phyloP scores from a whole-genome alignment of 2,113 vertebrate species.

The Machaerirhynchus nigripectus region DNA sequence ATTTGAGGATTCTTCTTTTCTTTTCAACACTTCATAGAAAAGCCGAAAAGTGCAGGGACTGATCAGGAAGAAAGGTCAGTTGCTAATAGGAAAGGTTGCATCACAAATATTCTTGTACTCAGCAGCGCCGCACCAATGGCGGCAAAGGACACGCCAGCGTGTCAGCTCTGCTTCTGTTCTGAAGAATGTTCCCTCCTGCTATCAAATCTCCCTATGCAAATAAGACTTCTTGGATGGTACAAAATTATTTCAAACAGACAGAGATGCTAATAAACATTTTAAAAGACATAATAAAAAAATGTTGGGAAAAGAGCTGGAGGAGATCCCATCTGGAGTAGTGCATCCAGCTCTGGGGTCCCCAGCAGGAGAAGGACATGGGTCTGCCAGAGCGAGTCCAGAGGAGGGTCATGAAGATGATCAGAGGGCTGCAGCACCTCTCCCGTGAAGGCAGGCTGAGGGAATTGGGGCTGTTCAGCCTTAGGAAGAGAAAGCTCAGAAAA shows the following conservation, averaged over 20 bases:
- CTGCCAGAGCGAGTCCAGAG: background rate
- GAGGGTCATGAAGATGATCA: background rate
- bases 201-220: background rate
- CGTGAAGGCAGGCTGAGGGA: background rate
- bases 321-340: background rate
- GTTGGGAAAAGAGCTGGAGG: background rate
- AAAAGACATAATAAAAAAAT: background rate
- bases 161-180: background rate
- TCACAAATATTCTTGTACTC: background rate
- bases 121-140: fast-evolving
- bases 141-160: background rate
- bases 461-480: background rate
- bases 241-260: background rate
- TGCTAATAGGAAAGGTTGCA: slow-evolving; percentile 13
- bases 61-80: slow-evolving; percentile 20
- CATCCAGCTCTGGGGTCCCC: too few species aligned
- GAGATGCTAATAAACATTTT: background rate
- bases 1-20: background rate
- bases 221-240: background rate
- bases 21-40: background rate
- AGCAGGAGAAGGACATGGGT: background rate
- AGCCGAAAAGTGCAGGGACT: background rate
- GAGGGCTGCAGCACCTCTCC: background rate
- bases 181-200: background rate
- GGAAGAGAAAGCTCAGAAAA: background rate